Base-by-base conservation (phyloP, 1,140 invertebrate genomes). In the Pseudomyrmex flavicornis region DNA sequence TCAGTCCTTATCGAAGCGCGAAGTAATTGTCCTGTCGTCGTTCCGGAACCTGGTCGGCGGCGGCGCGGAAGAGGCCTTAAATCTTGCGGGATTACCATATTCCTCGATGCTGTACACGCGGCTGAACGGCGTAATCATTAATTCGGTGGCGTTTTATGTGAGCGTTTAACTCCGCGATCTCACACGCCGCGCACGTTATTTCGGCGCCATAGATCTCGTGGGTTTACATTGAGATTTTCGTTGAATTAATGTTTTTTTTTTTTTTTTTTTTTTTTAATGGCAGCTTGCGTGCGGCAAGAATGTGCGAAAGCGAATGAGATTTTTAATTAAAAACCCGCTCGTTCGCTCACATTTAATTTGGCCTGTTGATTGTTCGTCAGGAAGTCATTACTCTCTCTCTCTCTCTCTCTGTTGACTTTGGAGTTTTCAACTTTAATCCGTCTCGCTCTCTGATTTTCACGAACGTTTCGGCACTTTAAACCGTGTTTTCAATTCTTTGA, bases 31-130 rank as follows among this genome's bases (percentile, higher is more conserved):
- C 74, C 63, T 59, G 52, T 80, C 56, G 58, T 77, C 62, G 56
- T 80, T 58, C 69, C 72, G 73, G 54, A 74, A 77, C 68, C 48
- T 72, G 65, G 44, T 79, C 48, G 50, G 76, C 58, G 54, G 56
- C 35, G 48, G 48, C 52, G 68, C 52, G 76, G 65, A 61, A 82
- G 85, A 82, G 74, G 50, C 70, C 50, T 84, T 84, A 61, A 85
- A 87, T 83, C 77, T 83, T 61, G 63, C 52, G 12, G 20, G 76
- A 88, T 88, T 88, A 89, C 65, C 87, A 89, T 89, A 86, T 72
- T 88, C 74, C 69, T 46, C 17, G 59, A 56, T 52, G 82, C 22
- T 54, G 26, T 74, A 77, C 58, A 74, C 12, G 13, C 66, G 50
- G 35, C 46, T 84, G 52, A 17, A 72, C 50, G 79, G 20, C 26